Base-by-base conservation (phyloP, 2,113 vertebrate species). In the Ahaetulla prasina region DNA sequence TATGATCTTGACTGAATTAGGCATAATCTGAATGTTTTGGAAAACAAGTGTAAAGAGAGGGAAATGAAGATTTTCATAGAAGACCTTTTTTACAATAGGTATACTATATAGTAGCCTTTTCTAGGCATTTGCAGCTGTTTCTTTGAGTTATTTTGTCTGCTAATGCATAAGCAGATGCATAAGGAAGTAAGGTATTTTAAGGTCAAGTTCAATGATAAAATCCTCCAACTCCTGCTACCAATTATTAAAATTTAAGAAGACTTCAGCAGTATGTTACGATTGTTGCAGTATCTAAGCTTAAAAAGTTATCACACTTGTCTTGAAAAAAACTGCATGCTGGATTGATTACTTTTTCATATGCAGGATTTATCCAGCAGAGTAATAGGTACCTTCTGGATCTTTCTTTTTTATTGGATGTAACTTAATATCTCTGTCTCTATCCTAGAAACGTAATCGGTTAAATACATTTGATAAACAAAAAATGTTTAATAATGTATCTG, bases 381-480 rank as follows among this genome's bases (percentile, higher is more conserved):
- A 30, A 30, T n/a, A 0, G 22, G 16, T 43, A 16, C 45, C 30
- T 47, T 91, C 45, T 52, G 43, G 52, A 43, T n/a, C 43, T 96
- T 92, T 93, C 5, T 91, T 95, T 84, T 92, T 95, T 91, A 25
- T 47, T 63, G 92, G 54, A 54, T 52, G 52, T 88, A 92, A 35
- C 74, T 68, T 85, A 93, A 27, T 25, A 54, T 85, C 49, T 89
- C 12, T 54, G 25, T 16, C 27, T 22, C 74, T 80, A 39, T 43
- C 18, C 68, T 91, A 94, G 91, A 91, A 91, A 94, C 90, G 92
- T 94, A 91, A 90, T 88, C 92, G 93, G 93, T 91, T 95, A 94
- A 96, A 60, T 93, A 91, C 6, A 85, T 86, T 23, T 89, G 92
- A 93, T 92, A 85, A 68, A 87, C n/a, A 93, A 63, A 55, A 55